A percentile compares a stretch with the other conserved stretches of the same genome.
These are phyloP conservation scores for Acrobeloides nanus DNA, from an alignment of 2,888 invertebrate species.

Conservation along the genomic window DNA sequence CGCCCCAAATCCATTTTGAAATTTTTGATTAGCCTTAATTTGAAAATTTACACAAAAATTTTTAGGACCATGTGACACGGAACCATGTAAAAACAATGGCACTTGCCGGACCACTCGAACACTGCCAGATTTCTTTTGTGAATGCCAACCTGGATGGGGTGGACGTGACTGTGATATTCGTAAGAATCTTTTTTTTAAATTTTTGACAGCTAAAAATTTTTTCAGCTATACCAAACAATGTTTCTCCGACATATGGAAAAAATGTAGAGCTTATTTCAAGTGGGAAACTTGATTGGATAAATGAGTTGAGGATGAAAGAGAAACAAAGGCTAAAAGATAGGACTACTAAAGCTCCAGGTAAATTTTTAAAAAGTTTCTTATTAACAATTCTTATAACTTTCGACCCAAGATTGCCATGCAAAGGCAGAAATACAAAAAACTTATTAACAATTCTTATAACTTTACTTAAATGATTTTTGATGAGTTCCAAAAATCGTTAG, in stretches of 20 bases:
- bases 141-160: conserved; percentile 40
- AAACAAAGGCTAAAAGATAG: not conserved
- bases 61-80: conserved; percentile 28
- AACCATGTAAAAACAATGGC: conserved; percentile 50
- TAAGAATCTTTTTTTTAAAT: conserved; percentile 11
- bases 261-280: conserved; percentile 43
- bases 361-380: too few species aligned
- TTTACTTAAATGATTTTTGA: too few species aligned
- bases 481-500: too few species aligned
- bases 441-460: too few species aligned
- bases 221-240: conserved; percentile 29
- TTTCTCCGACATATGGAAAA: conserved; percentile 34
- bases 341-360: too few species aligned
- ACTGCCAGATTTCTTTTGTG: conserved; percentile 40
- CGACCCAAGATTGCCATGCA: too few species aligned
- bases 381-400: too few species aligned
- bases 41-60: not conserved
- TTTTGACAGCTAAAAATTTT: not conserved
- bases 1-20: too few species aligned
- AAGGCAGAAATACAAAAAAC: too few species aligned
- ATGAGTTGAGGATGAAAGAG: conserved; percentile 34
- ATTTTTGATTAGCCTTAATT: too few species aligned
- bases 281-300: conserved; percentile 50
- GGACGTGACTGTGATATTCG: conserved; percentile 47
- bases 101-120: conserved; percentile 46